Conservation (phyloP, 2,113 vertebrate genomes). For the Chaetodon trifascialis region DNA sequence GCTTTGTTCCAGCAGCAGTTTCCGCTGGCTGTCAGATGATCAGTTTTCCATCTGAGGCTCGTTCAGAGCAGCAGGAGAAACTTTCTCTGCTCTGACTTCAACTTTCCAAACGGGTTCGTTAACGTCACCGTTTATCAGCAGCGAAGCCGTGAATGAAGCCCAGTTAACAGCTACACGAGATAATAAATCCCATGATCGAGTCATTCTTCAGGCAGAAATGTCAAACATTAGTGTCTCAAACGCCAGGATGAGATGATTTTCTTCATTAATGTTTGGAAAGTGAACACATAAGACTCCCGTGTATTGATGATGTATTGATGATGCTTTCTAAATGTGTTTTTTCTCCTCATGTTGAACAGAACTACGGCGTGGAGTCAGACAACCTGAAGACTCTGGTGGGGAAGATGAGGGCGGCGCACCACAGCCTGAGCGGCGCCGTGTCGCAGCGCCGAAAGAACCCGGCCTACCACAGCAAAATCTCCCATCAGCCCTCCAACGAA, state of each 20-base stretch:
- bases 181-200: no score
- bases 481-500: conserved; percentile 91
- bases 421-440: conserved; percentile 89
- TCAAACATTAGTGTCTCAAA: no score
- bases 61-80: not conserved
- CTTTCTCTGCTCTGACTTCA: not conserved
- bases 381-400: conserved; percentile 92
- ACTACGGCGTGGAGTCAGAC: conserved; percentile 94
- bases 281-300: not conserved
- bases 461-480: conserved; percentile 84
- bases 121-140: no score
- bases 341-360: conserved; percentile 78
- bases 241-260: no score
- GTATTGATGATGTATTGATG: not conserved
- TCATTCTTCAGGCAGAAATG: no score
- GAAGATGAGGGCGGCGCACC: conserved; percentile 87
- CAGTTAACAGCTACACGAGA: no score
- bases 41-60: conserved; percentile 26
- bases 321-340: no score
- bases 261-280: no score
- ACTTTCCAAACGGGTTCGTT: not conserved
- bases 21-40: conserved; percentile 37
- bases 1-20: conserved; percentile 48
- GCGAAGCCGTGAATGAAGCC: no score
- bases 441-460: conserved; percentile 88